A percentile compares a stretch with the other conserved stretches of the same genome.
Conservation (phyloP, 2,797 vertebrate species). For the Glossophaga mutica region DNA sequence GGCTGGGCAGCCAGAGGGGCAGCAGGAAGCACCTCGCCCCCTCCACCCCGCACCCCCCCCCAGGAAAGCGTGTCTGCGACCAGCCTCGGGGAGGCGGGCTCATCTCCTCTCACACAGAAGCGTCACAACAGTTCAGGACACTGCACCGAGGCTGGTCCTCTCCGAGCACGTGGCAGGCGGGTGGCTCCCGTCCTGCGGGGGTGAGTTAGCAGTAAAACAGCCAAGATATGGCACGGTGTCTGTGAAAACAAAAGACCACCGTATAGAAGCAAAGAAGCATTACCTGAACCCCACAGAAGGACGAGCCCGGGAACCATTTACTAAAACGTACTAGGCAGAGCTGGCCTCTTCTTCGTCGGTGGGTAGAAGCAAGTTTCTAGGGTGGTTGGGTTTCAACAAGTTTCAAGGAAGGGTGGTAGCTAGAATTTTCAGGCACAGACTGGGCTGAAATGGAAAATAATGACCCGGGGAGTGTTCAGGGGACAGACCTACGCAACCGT, state of each 20-base stretch:
- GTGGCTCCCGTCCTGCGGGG: background rate
- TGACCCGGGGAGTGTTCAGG: rapidly evolving
- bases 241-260: background rate
- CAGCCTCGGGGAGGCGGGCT: background rate
- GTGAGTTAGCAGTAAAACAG: background rate
- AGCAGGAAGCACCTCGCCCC: background rate
- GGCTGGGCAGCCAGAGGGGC: background rate
- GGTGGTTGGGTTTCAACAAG: no score
- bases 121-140: no score
- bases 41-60: rapidly evolving
- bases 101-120: background rate
- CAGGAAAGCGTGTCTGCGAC: background rate
- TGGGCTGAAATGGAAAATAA: background rate
- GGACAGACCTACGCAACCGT: background rate
- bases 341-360: background rate
- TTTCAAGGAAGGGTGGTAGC: background rate
- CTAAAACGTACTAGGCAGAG: background rate
- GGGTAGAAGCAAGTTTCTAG: background rate
- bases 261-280: background rate
- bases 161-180: background rate
- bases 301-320: background rate
- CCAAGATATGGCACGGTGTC: background rate
- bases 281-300: background rate
- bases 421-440: background rate
- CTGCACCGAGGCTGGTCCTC: background rate